A percentile compares a stretch with the other conserved stretches of the same genome.
These are phyloP conservation scores for Cantharis flavilabris DNA, from an alignment of 2,888 invertebrate genomes.

Conservation along the genomic window DNA sequence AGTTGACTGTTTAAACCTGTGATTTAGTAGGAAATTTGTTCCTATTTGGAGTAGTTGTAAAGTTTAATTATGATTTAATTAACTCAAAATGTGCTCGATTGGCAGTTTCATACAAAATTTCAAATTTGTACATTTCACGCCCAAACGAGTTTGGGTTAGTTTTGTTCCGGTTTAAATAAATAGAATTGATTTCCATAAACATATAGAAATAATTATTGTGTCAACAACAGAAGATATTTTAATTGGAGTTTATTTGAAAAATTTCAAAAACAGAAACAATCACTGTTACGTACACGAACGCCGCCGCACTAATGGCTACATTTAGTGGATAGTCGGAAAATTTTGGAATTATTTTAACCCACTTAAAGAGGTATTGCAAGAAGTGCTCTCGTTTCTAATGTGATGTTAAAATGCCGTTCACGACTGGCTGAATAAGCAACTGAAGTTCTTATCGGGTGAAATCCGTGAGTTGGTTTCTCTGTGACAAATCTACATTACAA, in stretches of 20 bases:
- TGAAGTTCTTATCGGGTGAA: not conserved
- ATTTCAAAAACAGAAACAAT: not conserved
- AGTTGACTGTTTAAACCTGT: not conserved
- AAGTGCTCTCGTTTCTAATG: not conserved
- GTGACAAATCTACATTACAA: not conserved
- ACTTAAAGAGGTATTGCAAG: not conserved
- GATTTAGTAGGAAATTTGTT: not conserved
- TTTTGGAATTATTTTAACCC: not conserved
- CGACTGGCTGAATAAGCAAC: not conserved
- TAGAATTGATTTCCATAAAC: constrained; percentile 1
- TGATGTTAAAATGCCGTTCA: not conserved
- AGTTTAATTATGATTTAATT: constrained; percentile 27
- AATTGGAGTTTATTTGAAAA: not conserved
- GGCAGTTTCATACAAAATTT: constrained; percentile 29
- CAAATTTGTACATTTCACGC: constrained; percentile 23
- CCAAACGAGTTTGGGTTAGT: constrained; percentile 9
- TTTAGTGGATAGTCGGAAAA: not conserved
- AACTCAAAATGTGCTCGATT: constrained; percentile 22
- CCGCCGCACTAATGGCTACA: not conserved
- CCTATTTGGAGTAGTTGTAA: constrained; percentile 18
- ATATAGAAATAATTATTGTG: not conserved
- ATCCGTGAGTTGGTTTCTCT: not conserved
- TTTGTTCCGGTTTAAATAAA: constrained; percentile 10
- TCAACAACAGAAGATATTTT: not conserved
- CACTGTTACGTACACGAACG: not conserved